These are phyloP conservation scores for Eriosoma lanigerum DNA, from an alignment of 1,140 invertebrate genomes.

Conservation along the genomic window DNA sequence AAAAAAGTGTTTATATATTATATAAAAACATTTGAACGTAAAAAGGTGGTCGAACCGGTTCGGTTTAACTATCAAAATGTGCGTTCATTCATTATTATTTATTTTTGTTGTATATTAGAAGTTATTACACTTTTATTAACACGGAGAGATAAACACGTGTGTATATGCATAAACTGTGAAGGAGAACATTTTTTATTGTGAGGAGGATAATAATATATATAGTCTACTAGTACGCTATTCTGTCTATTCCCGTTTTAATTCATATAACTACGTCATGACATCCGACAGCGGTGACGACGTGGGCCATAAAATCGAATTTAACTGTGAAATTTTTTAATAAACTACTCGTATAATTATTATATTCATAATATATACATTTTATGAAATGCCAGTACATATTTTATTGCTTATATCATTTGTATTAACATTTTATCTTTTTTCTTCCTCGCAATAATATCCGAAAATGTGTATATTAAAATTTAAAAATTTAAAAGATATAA, in stretches of 20 bases:
- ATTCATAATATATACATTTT: background rate
- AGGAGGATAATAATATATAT: background rate
- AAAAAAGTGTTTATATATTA: constrained; percentile 4
- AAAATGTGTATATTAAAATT: too few species aligned
- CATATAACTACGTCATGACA: background rate
- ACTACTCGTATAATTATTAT: background rate
- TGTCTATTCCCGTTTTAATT: constrained; percentile 6
- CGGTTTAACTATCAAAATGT: constrained; percentile 19
- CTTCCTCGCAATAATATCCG: too few species aligned
- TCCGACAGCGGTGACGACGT: constrained; percentile 11
- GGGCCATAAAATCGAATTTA: constrained; percentile 30
- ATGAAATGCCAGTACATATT: too few species aligned
- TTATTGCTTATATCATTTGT: too few species aligned
- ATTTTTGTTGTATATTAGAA: constrained; percentile 37
- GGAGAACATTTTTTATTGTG: constrained; percentile 14
- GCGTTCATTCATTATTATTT: constrained; percentile 49
- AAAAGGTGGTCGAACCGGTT: constrained; percentile 38
- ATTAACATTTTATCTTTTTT: too few species aligned
- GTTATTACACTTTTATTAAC: constrained; percentile 29
- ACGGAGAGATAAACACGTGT: background rate
- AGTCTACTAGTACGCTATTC: background rate
- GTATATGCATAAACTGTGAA: constrained; percentile 10
- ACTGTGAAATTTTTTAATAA: constrained; percentile 25
- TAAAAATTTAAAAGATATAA: too few species aligned
- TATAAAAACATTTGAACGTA: background rate